Conservation (phyloP, 2,888 invertebrate genomes). For the Thereva nobilitata region DNA sequence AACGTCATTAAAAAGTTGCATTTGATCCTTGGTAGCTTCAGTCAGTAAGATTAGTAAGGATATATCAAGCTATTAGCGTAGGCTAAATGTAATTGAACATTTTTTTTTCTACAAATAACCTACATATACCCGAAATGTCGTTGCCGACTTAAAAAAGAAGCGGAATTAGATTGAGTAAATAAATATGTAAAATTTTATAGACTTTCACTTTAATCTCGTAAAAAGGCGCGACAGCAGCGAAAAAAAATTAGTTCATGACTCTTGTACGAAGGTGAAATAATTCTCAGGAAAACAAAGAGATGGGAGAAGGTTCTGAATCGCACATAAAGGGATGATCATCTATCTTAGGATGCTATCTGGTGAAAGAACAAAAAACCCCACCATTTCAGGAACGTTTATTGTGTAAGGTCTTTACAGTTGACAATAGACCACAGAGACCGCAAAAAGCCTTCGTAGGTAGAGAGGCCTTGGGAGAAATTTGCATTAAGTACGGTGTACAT, state of each 20-base stretch:
- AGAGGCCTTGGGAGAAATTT: slow-evolving; percentile 27
- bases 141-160: too few species aligned
- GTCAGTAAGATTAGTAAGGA: too few species aligned
- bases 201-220: too few species aligned
- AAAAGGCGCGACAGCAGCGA: not conserved
- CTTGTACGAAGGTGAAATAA: not conserved
- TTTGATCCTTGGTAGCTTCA: too few species aligned
- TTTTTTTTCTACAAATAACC: too few species aligned
- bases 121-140: too few species aligned
- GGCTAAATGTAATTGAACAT: too few species aligned
- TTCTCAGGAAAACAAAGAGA: not conserved
- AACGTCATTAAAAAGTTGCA: too few species aligned
- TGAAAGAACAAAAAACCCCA: slow-evolving; percentile 4
- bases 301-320: not conserved
- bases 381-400: slow-evolving; percentile 4
- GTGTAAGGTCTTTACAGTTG: slow-evolving; percentile 9
- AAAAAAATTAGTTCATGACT: not conserved
- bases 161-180: too few species aligned
- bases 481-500: slow-evolving; percentile 36
- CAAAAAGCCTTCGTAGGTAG: slow-evolving; percentile 9
- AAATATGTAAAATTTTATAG: too few species aligned
- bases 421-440: slow-evolving; percentile 14
- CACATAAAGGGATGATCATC: slow-evolving; percentile 21
- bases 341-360: slow-evolving; percentile 9
- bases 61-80: too few species aligned